Conservation (phyloP, 1,140 invertebrate species). For the Matsumurasca onukii region DNA sequence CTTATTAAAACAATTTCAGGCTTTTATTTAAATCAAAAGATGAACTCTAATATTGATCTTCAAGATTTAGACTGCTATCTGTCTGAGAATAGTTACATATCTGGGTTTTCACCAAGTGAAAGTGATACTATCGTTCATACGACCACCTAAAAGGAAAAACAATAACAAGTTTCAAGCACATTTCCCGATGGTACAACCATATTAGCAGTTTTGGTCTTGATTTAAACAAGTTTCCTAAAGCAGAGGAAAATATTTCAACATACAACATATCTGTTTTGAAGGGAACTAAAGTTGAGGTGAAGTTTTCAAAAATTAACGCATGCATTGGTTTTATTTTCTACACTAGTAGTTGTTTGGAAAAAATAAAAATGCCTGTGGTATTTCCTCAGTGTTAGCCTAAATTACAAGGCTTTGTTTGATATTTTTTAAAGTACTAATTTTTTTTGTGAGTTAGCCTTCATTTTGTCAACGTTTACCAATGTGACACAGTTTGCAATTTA, state of each 20-base stretch:
- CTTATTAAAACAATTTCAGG: neutral
- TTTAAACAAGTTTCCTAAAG: constrained; percentile 17
- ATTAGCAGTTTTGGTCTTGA: constrained; percentile 33
- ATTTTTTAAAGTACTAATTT: no score
- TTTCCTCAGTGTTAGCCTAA: no score
- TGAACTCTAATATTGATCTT: constrained; percentile 31
- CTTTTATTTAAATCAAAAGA: constrained; percentile 13
- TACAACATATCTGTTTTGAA: neutral
- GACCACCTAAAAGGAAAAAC: constrained; percentile 28
- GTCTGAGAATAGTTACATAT: constrained; percentile 37
- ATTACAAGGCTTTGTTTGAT: no score
- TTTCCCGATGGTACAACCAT: constrained; percentile 37
- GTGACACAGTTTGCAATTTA: no score
- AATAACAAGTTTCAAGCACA: constrained; percentile 28
- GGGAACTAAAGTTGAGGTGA: constrained; percentile 22
- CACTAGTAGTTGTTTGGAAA: neutral
- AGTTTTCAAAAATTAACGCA: constrained; percentile 8
- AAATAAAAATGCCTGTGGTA: constrained; percentile 17
- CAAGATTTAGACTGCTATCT: constrained; percentile 37
- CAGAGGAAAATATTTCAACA: constrained; percentile 9
- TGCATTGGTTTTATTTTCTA: constrained; percentile 26
- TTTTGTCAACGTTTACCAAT: neutral
- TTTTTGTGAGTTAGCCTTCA: no score
- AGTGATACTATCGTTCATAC: constrained; percentile 34
- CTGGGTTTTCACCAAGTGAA: constrained; percentile 37